Base-by-base conservation (phyloP, 1,140 invertebrate species). In the Geopemphigus sp. region DNA sequence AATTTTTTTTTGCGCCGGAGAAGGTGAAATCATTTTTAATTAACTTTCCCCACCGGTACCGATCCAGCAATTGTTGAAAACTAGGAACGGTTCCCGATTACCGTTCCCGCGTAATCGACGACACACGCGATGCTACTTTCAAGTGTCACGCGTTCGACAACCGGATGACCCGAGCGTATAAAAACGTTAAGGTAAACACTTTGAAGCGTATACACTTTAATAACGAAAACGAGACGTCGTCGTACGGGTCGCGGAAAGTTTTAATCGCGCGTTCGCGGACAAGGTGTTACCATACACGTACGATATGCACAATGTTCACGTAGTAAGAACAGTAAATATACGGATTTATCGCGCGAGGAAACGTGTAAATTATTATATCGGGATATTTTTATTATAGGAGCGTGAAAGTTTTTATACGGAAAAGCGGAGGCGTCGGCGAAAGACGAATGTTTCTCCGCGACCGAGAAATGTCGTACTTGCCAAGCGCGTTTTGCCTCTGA, bases 11-110 rank as follows among this genome's bases (percentile, higher is more conserved):
- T 32, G 22, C 32, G 57, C 45, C 22, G 0, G 0, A 24, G 39
- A 59, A 74, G 45, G 29, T 0, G 3, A 73, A 73, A 74, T 22
- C 11, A n/a, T 5, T 74, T 74, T 74, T 74, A 74, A 74, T 74
- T 74, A 59, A 74, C 54, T 57, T 8, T 8, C 32, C n/a, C n/a
- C n/a, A 24, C 15, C 14, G 10, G 54, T 8, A 12, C 59, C 5
- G 14, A 39, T 74, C n/a, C 50, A 22, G 29, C 32, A 29, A 12
- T 57, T 57, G n/a, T n/a, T n/a, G n/a, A n/a, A n/a, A n/a, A n/a
- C n/a, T n/a, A n/a, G n/a, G 22, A 39, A 74, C 39, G 10, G 14
- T 70, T 0, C 50, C 39, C 15, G 12, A 70, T 17, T 32, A 39
- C 53, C 12, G 53, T 74, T 57, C 70, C 24, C 50, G 22, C 50